Base-by-base conservation (phyloP, 2,888 invertebrate species). In the Acrobasis repandana region DNA sequence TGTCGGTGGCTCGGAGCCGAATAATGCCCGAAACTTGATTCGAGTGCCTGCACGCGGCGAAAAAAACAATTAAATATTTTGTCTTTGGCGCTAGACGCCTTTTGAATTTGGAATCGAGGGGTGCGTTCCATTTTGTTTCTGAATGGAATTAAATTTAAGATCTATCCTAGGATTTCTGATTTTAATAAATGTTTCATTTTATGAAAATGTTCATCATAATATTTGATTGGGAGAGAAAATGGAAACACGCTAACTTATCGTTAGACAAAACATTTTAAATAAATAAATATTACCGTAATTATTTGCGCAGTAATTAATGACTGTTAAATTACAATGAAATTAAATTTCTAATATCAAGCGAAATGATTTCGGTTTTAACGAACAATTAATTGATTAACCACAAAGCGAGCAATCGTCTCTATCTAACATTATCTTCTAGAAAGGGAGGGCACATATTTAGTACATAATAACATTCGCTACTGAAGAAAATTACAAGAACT, bases 1-100 rank as follows among this genome's bases (percentile, higher is more conserved):
- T 89, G 88, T 87, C 71, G 66, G 60, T 63, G 56, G 65, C 71
- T 61, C 70, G 72, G 48, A 66, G 61, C 67, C 62, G 58, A 59
- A 15, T 65, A 64, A 49, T 61, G 63, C 65, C 51, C 51, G 56
- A 58, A 51, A 61, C 65, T 72, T 70, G 63, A 78, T 77, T 83
- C 76, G 74, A 88, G 88, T 82, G 86, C 79, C 77, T 79, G 76
- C 89, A 85, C 89, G 88, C 83, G 87, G 66, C 82, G 73, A 58
- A 76, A 76, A 83, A 85, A 88, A 88, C 86, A 88, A 89, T 88
- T 88, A 86, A 82, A 86, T 78, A 74, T 80, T 74, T 64, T 80
- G 76, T 85, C 83, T 82, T 73, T 83, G 79, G 78, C 68, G 66
- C 61, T 64, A 63, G 67, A 66, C 15, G 60, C 59, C 50, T 57